phyloP scores from a whole-genome alignment of 2,888 invertebrate species.

The Herminia tarsipennalis region DNA sequence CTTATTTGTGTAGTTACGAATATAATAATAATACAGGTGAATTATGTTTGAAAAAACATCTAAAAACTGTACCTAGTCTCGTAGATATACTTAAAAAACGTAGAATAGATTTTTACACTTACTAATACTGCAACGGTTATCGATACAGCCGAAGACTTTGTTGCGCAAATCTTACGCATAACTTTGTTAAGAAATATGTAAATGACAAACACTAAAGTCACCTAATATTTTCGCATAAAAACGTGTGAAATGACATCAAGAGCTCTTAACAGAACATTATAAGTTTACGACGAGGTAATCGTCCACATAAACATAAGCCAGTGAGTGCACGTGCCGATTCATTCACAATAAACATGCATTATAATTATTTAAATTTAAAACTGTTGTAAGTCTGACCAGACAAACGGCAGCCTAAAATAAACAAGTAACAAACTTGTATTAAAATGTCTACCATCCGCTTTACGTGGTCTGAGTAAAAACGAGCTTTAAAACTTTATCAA shows the following conservation, averaged over 20 bases:
- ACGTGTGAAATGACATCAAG: slow-evolving; percentile 3
- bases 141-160: too few species aligned
- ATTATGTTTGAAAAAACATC: too few species aligned
- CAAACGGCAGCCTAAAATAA: slow-evolving; percentile 64
- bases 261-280: slow-evolving; percentile 32
- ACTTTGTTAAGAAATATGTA: neutral
- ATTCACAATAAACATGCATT: slow-evolving; percentile 49
- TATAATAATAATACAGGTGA: too few species aligned
- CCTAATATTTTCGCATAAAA: slow-evolving; percentile 2
- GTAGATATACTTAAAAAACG: too few species aligned
- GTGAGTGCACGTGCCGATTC: slow-evolving; percentile 31
- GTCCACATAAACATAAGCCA: slow-evolving; percentile 39
- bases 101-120: too few species aligned
- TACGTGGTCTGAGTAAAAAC: slow-evolving; percentile 60
- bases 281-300: slow-evolving; percentile 41
- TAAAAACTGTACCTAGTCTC: too few species aligned
- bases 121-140: too few species aligned
- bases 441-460: slow-evolving; percentile 57
- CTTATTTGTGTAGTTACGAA: too few species aligned
- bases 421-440: slow-evolving; percentile 72
- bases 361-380: slow-evolving; percentile 64
- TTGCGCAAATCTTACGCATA: too few species aligned
- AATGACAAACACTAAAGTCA: neutral
- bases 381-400: slow-evolving; percentile 55
- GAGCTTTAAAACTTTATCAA: slow-evolving; percentile 25